phyloP scores from a whole-genome alignment of 2,888 invertebrate genomes.

The Sycophila texana region DNA sequence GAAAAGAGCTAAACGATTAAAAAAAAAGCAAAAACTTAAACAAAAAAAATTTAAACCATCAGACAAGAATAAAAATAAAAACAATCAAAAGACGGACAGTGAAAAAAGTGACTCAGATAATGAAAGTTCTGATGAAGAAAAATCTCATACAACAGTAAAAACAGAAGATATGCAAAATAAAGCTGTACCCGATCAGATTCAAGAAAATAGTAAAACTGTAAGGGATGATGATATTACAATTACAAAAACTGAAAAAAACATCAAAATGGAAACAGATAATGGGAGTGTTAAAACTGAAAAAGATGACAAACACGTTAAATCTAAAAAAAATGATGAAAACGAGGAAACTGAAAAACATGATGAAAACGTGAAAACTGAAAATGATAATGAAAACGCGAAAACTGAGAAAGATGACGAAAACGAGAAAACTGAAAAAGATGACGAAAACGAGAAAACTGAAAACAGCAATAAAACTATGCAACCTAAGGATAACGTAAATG shows the following conservation, averaged over 20 bases:
- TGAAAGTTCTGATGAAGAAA: slow-evolving; percentile 71
- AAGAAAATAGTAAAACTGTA: slow-evolving; percentile 52
- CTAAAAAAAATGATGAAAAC: not conserved
- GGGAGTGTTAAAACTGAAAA: not conserved
- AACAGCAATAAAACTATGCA: not conserved
- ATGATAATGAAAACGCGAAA: slow-evolving; percentile 15
- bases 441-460: not conserved
- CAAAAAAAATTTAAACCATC: slow-evolving; percentile 64
- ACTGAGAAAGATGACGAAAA: slow-evolving; percentile 3
- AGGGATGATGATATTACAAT: slow-evolving; percentile 49
- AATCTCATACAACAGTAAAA: slow-evolving; percentile 17
- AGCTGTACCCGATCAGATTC: not conserved
- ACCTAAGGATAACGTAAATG: not conserved
- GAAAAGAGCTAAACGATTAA: slow-evolving; percentile 91
- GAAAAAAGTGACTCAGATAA: slow-evolving; percentile 66
- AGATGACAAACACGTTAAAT: not conserved
- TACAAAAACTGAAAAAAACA: not conserved
- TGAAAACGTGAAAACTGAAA: not conserved
- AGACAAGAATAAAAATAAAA: slow-evolving; percentile 60
- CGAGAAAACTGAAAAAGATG: not conserved
- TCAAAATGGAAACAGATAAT: slow-evolving; percentile 11
- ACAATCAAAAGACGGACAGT: slow-evolving; percentile 37
- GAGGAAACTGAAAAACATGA: not conserved
- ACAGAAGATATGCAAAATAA: not conserved
- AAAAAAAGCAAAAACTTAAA: slow-evolving; percentile 81